Evolutionary conservation across 2,888 invertebrate species (phyloP), one percentile per base, ranked within the genome.

Genomic region (Plagiodera versicolora): DNA sequence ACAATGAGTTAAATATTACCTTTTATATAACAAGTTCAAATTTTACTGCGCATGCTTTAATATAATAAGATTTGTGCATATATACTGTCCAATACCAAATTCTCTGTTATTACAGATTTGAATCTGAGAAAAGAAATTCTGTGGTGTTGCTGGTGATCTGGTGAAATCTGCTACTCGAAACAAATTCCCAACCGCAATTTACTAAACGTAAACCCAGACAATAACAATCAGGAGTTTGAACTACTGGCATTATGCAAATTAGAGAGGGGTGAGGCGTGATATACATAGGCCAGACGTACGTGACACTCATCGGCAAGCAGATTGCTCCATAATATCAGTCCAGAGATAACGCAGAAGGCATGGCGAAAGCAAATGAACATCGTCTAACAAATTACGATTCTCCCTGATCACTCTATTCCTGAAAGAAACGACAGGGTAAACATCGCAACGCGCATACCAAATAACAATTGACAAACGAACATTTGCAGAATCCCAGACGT

Each of bases 331-430:
- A 50, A 50, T 50, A 50, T 50, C 50, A 14, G 50, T 3, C 50
- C n/a, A 17, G 50, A 24, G 24, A 50, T 32, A 14, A 28, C 50
- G 50, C 24, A 4, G 24, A 11, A 14, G 50, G 50, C 24, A 8
- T 9, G 30, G 28, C 10, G 50, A 50, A 50, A 50, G 50, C 50
- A 50, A 50, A 50, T 50, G 50, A 50, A 50, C 50, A 14, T 50
- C 50, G 20, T 9, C 50, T 18, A 50, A 17, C 28, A 17, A 17
- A 24, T 50, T 28, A 50, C 50, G 20, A 50, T 30, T 32, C 50
- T 1, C 24, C n/a, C 19, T 50, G 20, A 50, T 50, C 50, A 24
- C 24, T 50, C 50, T 8, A 28, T 50, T 30, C 28, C 16, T 28
- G 50, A 6, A 32, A 50, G 50, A 11, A 50, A 28, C 50, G 30